phyloP scores from a whole-genome alignment of 2,797 vertebrate genomes.

The Numenius phaeopus region DNA sequence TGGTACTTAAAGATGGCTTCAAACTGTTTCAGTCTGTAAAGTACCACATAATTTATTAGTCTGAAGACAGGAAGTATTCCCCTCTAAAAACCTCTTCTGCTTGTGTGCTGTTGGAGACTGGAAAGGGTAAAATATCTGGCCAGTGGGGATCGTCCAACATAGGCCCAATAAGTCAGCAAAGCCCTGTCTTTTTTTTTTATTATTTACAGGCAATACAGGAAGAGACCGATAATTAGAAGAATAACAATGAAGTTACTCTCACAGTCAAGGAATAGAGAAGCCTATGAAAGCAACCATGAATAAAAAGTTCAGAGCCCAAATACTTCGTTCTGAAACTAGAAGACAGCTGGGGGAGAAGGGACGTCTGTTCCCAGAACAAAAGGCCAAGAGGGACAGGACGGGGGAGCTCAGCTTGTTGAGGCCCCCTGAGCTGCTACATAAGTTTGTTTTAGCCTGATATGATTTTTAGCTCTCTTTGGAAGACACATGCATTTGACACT shows the following conservation, averaged over 20 bases:
- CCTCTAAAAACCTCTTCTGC: neutral
- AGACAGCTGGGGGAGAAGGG: neutral
- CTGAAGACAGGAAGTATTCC: neutral
- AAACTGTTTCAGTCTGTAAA: slow-evolving; percentile 34
- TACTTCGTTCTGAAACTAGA: neutral
- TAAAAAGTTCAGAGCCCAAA: neutral
- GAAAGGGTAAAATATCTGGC: neutral
- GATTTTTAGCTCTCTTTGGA: slow-evolving; percentile 46
- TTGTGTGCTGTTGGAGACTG: neutral
- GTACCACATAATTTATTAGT: neutral
- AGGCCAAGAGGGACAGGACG: neutral
- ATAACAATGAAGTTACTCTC: neutral
- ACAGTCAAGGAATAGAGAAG: neutral
- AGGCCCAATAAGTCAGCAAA: neutral
- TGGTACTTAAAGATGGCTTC: slow-evolving; percentile 52
- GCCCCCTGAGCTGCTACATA: neutral
- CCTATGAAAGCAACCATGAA: neutral
- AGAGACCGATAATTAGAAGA: neutral
- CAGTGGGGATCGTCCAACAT: neutral
- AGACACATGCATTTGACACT: neutral
- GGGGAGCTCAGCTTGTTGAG: neutral
- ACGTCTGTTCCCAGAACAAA: slow-evolving; percentile 14
- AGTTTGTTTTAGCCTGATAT: slow-evolving; percentile 36
- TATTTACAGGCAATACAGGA: neutral
- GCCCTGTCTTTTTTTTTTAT: neutral